Conservation (phyloP, 2,113 vertebrate genomes). For the Notechis scutatus region DNA sequence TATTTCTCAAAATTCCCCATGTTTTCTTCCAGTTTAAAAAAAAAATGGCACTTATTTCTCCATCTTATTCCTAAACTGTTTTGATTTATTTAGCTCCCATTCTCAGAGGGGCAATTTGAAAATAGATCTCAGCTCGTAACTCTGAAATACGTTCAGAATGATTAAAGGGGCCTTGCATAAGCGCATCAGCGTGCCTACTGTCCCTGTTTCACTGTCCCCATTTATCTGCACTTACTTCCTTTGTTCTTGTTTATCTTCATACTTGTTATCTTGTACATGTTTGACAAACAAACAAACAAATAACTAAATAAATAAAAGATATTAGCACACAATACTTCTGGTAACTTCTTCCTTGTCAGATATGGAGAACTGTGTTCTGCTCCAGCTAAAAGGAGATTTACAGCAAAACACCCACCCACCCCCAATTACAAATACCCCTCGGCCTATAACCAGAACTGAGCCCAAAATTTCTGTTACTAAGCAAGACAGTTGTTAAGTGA, state of each 20-base stretch:
- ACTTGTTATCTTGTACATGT: too few relatives aligned
- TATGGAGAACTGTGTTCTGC: not conserved
- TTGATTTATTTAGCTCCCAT: not conserved
- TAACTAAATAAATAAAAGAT: not conserved
- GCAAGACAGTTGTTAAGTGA: not conserved
- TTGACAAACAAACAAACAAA: too few relatives aligned
- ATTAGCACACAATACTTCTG: not conserved
- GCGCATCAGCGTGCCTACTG: too few relatives aligned
- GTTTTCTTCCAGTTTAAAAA: not conserved
- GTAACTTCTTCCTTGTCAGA: not conserved
- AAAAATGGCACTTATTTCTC: not conserved
- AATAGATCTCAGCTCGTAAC: not conserved
- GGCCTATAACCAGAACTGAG: not conserved
- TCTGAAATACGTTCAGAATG: not conserved
- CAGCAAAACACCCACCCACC: not conserved
- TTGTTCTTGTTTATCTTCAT: too few relatives aligned
- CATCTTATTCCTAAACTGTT: not conserved
- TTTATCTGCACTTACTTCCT: too few relatives aligned
- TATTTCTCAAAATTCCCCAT: not conserved
- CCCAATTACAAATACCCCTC: not conserved
- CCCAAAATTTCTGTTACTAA: not conserved
- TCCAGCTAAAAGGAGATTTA: not conserved
- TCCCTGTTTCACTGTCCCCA: too few relatives aligned
- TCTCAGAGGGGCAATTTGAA: not conserved
- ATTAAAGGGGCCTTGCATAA: too few relatives aligned